phyloP scores from a whole-genome alignment of 2,888 invertebrate species.

The Melanostoma mellinum region DNA sequence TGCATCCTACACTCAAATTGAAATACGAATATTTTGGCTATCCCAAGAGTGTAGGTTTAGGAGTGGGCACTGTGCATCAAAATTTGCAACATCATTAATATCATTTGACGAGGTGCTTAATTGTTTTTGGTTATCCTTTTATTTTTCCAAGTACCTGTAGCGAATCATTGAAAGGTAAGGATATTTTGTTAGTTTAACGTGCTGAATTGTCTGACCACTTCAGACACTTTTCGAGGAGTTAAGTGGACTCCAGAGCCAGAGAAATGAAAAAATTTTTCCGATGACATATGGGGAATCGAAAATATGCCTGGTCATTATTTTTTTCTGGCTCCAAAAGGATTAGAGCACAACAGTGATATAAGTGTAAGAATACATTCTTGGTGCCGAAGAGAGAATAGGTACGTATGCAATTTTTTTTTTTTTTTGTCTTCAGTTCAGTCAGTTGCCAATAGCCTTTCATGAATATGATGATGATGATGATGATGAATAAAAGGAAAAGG shows the following conservation, averaged over 20 bases:
- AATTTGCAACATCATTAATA: conserved; percentile 57
- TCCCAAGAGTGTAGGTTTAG: conserved; percentile 25
- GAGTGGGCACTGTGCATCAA: background rate
- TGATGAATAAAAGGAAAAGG: background rate
- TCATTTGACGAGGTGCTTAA: conserved; percentile 58
- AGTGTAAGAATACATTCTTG: background rate
- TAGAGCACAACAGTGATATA: background rate
- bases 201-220: conserved; percentile 37
- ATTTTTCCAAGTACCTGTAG: conserved; percentile 40
- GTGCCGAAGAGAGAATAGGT: conserved; percentile 5
- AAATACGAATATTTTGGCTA: conserved; percentile 16
- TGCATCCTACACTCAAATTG: too few relatives aligned
- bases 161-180: conserved; percentile 19
- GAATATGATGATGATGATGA: background rate
- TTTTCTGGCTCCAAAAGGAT: conserved; percentile 39
- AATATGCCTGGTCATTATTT: conserved; percentile 11
- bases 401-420: background rate
- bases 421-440: background rate
- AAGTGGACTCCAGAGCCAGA: conserved; percentile 19
- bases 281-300: conserved; percentile 36
- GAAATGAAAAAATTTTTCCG: conserved; percentile 13
- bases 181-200: conserved; percentile 9
- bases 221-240: conserved; percentile 30
- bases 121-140: conserved; percentile 61
- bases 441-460: too few relatives aligned